Base-by-base conservation (phyloP, 2,888 invertebrate genomes). In the Trissonchulus latispiculum region DNA sequence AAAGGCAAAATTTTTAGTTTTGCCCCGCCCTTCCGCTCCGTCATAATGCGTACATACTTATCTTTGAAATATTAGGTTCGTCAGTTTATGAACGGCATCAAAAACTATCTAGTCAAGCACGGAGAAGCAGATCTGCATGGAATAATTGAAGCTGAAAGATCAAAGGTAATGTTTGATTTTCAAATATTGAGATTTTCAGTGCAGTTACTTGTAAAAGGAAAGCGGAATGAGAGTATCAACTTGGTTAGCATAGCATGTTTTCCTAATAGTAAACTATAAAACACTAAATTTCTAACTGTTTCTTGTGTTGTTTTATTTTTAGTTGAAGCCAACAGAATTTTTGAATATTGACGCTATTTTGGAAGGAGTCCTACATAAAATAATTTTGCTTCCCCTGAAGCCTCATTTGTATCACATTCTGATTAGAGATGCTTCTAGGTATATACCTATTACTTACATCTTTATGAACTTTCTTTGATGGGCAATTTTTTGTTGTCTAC, bases 61-160 rank as follows among this genome's bases (percentile, higher is more conserved):
- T 32, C 48, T 71, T 74, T 72, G 62, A 36, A 72, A 35, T 70
- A 78, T 2, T 75, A 85, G 84, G 83, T 95, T 87, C 88, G 95
- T 0, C 95, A 95, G 84, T 97, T 96, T 83, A 95, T 96, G 92
- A 95, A 92, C 28, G 96, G 95, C 73, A 95, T 97, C 90, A 96
- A 96, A 84, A 97, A 97, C 84, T 97, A 95, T 84, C 87, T 96
- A 75, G 92, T 95, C 37, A 95, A 95, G 81, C 93, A 95, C 80
- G 95, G 95, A 29, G 95, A 96, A 83, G 90, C 91, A 76, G 92
- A 92, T 79, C 91, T 96, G 82, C 92, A 93, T 82, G 90, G 90
- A 78, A 90, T 95, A 83, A 92, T 96, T 67, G 92, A 94, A 83
- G 88, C 89, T 79, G 92, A 93, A 83, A 87, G 92, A 77, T 87